These are phyloP conservation scores for Oscheius sp. DNA, from an alignment of 2,888 invertebrate genomes.

Conservation along the genomic window DNA sequence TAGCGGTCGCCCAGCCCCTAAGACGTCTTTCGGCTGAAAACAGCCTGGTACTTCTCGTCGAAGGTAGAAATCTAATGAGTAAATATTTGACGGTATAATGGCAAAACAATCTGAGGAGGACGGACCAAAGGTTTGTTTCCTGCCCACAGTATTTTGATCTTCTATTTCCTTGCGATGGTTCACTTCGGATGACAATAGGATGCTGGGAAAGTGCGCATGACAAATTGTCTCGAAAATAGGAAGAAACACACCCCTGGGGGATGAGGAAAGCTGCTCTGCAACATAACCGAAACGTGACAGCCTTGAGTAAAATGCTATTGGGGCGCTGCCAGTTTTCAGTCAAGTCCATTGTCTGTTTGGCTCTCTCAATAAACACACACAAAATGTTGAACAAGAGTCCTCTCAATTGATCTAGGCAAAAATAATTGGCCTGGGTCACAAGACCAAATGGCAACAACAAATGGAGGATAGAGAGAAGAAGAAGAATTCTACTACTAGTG, in stretches of 20 bases:
- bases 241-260: conserved; percentile 11
- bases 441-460: too few species aligned
- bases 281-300: neutral
- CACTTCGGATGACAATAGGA: conserved; percentile 16
- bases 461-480: too few species aligned
- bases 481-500: too few species aligned
- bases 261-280: neutral
- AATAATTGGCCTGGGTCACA: too few species aligned
- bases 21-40: too few species aligned
- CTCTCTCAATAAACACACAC: neutral
- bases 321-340: neutral
- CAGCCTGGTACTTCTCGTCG: too few species aligned
- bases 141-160: neutral
- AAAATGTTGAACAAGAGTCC: too few species aligned
- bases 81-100: too few species aligned
- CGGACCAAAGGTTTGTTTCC: too few species aligned
- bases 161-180: neutral
- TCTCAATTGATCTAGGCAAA: conserved; percentile 10
- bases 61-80: too few species aligned
- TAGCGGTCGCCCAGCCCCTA: too few species aligned
- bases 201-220: conserved; percentile 33
- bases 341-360: neutral
- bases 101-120: too few species aligned
- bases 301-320: conserved; percentile 1
- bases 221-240: conserved; percentile 33